Percentiles rank a stretch among this genome's conserved stretches.
Conservation (phyloP, 2,888 invertebrate genomes). For the Torymus auratus region DNA sequence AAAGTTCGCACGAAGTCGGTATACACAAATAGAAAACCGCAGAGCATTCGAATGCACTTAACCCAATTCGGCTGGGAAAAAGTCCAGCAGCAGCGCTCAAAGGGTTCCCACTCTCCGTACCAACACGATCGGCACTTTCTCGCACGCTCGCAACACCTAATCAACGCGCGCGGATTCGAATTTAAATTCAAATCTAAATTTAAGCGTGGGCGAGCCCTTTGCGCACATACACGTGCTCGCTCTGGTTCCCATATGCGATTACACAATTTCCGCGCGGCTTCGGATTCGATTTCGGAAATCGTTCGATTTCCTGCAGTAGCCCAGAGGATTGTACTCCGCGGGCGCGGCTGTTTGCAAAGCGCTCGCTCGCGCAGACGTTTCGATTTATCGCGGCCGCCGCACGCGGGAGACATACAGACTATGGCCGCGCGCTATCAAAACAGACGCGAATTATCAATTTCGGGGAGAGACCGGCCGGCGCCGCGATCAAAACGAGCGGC, state of each 20-base stretch:
- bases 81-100: neutral
- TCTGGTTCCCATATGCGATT: conserved; percentile 60
- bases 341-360: no score
- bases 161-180: conserved; percentile 18
- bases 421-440: conserved; percentile 46
- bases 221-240: no score
- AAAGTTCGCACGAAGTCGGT: neutral
- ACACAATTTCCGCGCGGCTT: conserved; percentile 70
- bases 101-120: neutral
- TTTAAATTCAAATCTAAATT: conserved; percentile 36
- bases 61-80: neutral
- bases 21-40: neutral
- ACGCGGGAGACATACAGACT: neutral
- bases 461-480: neutral
- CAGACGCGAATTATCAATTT: conserved; percentile 56
- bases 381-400: conserved; percentile 45
- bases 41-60: no score
- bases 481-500: conserved; percentile 18
- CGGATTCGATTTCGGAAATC: conserved; percentile 68
- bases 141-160: neutral
- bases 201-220: no score
- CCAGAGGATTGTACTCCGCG: no score
- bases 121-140: neutral
- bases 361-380: conserved; percentile 11
- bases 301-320: conserved; percentile 64